Evolutionary conservation across 2,113 vertebrate species (phyloP), one percentile per base, ranked within the genome.

Genomic region (Hydropotes inermis): DNA sequence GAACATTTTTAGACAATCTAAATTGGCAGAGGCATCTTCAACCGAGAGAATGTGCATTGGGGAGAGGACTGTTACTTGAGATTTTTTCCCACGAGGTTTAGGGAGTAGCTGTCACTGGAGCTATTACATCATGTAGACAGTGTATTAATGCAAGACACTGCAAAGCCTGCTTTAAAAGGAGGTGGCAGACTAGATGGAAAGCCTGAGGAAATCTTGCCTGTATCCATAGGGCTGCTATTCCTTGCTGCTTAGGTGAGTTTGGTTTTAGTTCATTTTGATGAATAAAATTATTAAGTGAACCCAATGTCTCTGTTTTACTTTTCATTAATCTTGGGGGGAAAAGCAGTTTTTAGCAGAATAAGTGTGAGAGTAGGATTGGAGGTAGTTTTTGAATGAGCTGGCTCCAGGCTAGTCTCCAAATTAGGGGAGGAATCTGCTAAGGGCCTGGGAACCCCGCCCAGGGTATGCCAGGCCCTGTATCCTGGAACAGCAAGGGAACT

Each of bases 1-100:
- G 92, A 96, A 82, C 70, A 43, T 94, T 96, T 95, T 84, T 39
- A 95, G 97, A 82, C 89, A 78, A 64, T 93, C 64, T 50, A 96
- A 87, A 91, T 47, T 97, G 96, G 96, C 55, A 97, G 79, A 89
- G 86, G 28, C 67, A 93, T 91, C 61, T 55, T 89, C 78, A 33
- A 50, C 55, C 87, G 76, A 94, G 52, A 64, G 67, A 85, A 86
- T 27, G 17, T 10, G 0, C 17, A 36, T 16, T 47, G 76, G 93
- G 43, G 17, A 85, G 82, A 14, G 30, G 61, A 33, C 54, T 60
- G 7, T 95, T 91, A 52, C 21, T 6, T 7, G 21, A 95, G 43
- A 84, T 55, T 91, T 86, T 11, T 57, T 36, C 33, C 6, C 13
- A 39, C 0, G 0, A 89, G 81, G 50, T 94, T 88, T 21, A 81